A percentile compares a stretch with the other conserved stretches of the same genome.
Conservation (phyloP, 2,113 vertebrate species). For the Aix galericulata region DNA sequence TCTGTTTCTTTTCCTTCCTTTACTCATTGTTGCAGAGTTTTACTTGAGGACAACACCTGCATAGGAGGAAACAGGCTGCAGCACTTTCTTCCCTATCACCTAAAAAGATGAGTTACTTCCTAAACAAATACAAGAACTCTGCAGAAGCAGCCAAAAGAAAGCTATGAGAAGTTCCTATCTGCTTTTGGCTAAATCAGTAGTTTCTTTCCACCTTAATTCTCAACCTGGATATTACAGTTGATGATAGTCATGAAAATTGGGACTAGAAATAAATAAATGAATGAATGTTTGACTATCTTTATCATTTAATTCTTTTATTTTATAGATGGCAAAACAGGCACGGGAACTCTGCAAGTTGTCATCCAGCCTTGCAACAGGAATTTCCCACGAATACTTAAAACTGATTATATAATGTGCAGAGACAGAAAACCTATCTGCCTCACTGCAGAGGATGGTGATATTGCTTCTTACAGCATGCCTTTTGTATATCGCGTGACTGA, state of each 20-base stretch:
- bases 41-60: not conserved
- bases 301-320: not conserved
- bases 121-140: not conserved
- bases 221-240: not conserved
- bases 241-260: not conserved
- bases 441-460: slow-evolving; percentile 79
- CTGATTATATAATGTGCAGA: slow-evolving; percentile 74
- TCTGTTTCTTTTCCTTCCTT: not conserved
- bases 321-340: slow-evolving; percentile 83
- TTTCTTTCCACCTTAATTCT: not conserved
- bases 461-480: slow-evolving; percentile 72
- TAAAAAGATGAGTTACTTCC: not conserved
- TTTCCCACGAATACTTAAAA: slow-evolving; percentile 61
- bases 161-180: not conserved
- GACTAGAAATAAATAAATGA: not conserved
- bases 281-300: not conserved
- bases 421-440: slow-evolving; percentile 63
- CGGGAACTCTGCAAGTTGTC: slow-evolving; percentile 82
- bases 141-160: not conserved
- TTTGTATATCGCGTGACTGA: slow-evolving; percentile 77
- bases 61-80: not conserved
- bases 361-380: slow-evolving; percentile 85
- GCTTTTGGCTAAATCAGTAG: not conserved
- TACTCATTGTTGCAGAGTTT: not conserved
- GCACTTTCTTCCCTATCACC: not conserved